These are phyloP conservation scores for Hirudo medicinalis DNA, from an alignment of 1,140 invertebrate genomes.

Conservation along the genomic window DNA sequence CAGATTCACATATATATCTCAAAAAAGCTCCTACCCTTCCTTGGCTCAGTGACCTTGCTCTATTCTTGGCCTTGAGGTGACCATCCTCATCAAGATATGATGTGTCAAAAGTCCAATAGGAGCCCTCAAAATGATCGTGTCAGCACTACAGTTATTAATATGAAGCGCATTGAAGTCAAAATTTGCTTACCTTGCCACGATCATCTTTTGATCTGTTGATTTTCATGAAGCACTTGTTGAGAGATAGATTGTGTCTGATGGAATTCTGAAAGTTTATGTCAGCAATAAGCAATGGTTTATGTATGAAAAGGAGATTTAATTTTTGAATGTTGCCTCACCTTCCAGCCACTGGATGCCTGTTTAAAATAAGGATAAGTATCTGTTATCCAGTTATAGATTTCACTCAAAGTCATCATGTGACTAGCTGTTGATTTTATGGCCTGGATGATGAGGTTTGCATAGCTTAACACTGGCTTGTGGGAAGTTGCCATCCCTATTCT, in stretches of 20 bases:
- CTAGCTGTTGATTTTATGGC: conserved; percentile 55
- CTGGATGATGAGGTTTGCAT: conserved; percentile 56
- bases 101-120: conserved; percentile 41
- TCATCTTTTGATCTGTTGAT: conserved; percentile 82
- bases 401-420: conserved; percentile 46
- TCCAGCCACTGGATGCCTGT: conserved; percentile 58
- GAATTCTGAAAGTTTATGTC: conserved; percentile 61
- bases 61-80: not conserved
- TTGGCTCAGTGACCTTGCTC: not conserved
- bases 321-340: conserved; percentile 41
- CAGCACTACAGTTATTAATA: not conserved
- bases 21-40: too few species aligned
- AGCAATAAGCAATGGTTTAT: not conserved
- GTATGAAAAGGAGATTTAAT: not conserved
- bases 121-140: conserved; percentile 32
- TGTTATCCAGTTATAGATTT: conserved; percentile 46
- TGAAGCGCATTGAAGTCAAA: not conserved
- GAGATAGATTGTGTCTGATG: conserved; percentile 84
- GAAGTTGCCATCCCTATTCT: not conserved
- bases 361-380: conserved; percentile 50
- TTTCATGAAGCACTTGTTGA: conserved; percentile 98
- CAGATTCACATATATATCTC: too few species aligned
- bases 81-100: conserved; percentile 35
- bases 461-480: conserved; percentile 50
- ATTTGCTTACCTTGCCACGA: conserved; percentile 57